Conservation (phyloP, 2,113 vertebrate species). For the Elaphurus davidianus region DNA sequence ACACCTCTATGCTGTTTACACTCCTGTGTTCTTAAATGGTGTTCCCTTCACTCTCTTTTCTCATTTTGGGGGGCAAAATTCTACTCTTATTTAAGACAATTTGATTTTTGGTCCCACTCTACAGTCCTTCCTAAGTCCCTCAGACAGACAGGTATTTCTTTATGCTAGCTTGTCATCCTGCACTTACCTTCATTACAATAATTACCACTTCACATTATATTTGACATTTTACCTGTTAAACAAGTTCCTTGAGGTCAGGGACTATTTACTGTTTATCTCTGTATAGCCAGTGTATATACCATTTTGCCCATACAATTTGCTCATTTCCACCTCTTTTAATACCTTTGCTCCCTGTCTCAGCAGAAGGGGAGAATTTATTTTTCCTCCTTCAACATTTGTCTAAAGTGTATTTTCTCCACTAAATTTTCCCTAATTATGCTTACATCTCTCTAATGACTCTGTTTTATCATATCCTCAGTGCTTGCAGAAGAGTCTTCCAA, state of each 20-base stretch:
- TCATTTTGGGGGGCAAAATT: conserved; percentile 38
- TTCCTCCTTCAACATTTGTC: conserved; percentile 24
- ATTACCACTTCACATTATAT: conserved; percentile 21
- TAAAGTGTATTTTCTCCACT: conserved; percentile 37
- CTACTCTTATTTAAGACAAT: conserved; percentile 1
- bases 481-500: not conserved
- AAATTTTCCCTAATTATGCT: not conserved
- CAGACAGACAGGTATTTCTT: not conserved
- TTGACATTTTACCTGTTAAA: conserved; percentile 9
- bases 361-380: not conserved
- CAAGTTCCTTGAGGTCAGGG: not conserved
- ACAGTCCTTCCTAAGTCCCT: conserved; percentile 4
- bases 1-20: not conserved
- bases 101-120: not conserved
- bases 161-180: not conserved
- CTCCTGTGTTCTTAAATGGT: not conserved
- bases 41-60: not conserved
- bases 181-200: conserved; percentile 44
- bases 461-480: not conserved
- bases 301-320: not conserved
- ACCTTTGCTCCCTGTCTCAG: not conserved
- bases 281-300: not conserved
- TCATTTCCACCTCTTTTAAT: conserved; percentile 27
- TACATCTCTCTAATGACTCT: not conserved
- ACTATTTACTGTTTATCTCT: conserved; percentile 29